Evolutionary conservation across 2,113 vertebrate species (phyloP), one percentile per base, ranked within the genome.

Genomic region (Clinocottus analis): DNA sequence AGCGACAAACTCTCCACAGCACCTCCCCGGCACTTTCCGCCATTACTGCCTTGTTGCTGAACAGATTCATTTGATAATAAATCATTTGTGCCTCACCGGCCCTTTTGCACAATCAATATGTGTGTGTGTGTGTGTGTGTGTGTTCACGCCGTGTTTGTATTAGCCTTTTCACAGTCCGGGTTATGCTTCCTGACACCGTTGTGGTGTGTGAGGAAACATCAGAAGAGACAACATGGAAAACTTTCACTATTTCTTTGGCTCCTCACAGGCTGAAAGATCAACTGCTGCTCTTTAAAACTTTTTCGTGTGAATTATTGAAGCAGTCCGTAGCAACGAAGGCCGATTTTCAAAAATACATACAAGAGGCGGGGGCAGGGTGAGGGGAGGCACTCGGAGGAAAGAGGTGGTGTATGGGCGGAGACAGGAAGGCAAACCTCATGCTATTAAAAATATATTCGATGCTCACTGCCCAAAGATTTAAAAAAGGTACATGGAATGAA

Each of bases 381-480:
- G n/a, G n/a, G n/a, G n/a, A n/a, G n/a, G n/a, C 63, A 76, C 71
- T 75, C 67, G n/a, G 35, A 77, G 82, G 49, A 82, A 74, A 86
- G 77, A 72, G 47, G 72, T 68, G 67, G 37, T 75, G 17, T 12
- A 21, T n/a, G n/a, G 61, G 61, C 59, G 53, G 43, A 67, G 66
- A 84, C 68, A 25, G 82, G 66, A 86, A 80, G 79, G 56, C 78
- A 74, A 88, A 87, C 69, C 61, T 51, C n/a, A 72, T 5, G 72
- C 58, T 66, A 91, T 93, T 85, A 92, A 86, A 92, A 75, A 92
- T 92, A 86, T 64, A 92, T 87, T 27, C 5, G 55, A 86, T 82
- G 83, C 71, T 81, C 75, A 65, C 80, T 82, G 79, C 60, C 73
- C 82, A 78, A 77, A 88, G 83, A 88, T 85, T 84, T 89, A 78